phyloP scores from a whole-genome alignment of 2,113 vertebrate genomes.

The Leiothrix lutea region DNA sequence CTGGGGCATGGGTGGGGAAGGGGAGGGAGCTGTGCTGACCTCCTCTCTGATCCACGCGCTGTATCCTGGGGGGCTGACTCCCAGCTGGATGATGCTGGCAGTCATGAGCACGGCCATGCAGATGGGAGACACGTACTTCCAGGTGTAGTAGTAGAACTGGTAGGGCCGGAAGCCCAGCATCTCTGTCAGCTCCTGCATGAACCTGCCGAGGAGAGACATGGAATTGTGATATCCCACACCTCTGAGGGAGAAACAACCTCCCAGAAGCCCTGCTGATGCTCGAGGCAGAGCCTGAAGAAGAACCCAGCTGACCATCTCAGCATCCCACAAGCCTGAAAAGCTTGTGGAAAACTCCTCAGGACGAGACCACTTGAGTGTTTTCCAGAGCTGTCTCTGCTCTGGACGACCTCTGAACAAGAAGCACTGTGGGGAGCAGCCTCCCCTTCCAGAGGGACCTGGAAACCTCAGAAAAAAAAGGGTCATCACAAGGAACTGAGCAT shows the following conservation, averaged over 20 bases:
- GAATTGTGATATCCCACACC: rapidly evolving
- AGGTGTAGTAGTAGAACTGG: conserved; percentile 92
- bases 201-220: conserved; percentile 71
- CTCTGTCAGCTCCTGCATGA: conserved; percentile 97
- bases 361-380: not conserved
- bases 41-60: conserved; percentile 92
- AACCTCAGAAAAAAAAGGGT: not conserved
- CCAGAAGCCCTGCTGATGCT: not conserved
- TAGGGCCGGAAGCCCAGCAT: conserved; percentile 96
- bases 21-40: conserved; percentile 73
- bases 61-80: conserved; percentile 90
- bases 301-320: not conserved
- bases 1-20: not conserved
- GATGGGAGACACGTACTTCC: conserved; percentile 94
- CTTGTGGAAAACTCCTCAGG: not conserved
- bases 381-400: not conserved
- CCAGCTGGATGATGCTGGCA: conserved; percentile 91
- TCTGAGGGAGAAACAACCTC: not conserved
- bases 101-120: conserved; percentile 86
- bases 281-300: not conserved
- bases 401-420: not conserved
- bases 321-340: not conserved
- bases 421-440: not conserved
- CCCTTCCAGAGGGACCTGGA: not conserved
- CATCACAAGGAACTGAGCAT: not conserved